A percentile compares a stretch with the other conserved stretches of the same genome.
Conservation (phyloP, 30 jellyfish, hydroid and myxozoan genomes). For the Pseudorhiza aurosa region DNA sequence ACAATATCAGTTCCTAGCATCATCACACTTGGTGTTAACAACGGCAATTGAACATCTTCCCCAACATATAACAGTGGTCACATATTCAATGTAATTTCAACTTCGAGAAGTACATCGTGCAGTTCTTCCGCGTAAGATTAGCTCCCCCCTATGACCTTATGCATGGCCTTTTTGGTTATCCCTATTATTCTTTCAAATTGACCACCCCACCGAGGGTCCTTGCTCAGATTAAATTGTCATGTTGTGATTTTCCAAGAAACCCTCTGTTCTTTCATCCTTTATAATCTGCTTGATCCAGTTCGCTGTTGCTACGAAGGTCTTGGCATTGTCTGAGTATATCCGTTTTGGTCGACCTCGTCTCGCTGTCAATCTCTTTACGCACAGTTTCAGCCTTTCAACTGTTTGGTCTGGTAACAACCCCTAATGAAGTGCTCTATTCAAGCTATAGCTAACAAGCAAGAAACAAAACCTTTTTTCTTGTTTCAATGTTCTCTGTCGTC, state of each 20-base stretch:
- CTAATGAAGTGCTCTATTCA: conserved; percentile 41
- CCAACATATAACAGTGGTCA: conserved; percentile 53
- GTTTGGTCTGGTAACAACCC: conserved; percentile 54
- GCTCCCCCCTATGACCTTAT: conserved; percentile 53
- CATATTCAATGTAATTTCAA: conserved; percentile 45
- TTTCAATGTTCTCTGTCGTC: no score
- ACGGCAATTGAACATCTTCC: conserved; percentile 46
- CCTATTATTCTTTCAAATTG: conserved; percentile 61
- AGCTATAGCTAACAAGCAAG: conserved; percentile 51
- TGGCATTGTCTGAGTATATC: no score
- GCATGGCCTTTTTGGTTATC: conserved; percentile 46
- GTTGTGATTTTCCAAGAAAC: conserved; percentile 8
- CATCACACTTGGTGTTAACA: conserved; percentile 58
- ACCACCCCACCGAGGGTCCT: conserved; percentile 77
- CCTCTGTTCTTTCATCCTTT: conserved; percentile 28
- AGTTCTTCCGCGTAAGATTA: conserved; percentile 21
- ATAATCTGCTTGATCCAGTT: no score
- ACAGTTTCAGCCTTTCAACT: conserved; percentile 33
- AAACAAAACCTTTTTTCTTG: conserved; percentile 35
- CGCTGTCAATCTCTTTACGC: conserved; percentile 45
- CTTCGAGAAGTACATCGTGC: conserved; percentile 46
- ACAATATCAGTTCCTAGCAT: neutral
- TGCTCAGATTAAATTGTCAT: conserved; percentile 72
- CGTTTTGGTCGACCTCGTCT: no score
- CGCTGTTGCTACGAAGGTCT: no score